Conservation (phyloP, 2,888 invertebrate species). For the Euphydryas editha region DNA sequence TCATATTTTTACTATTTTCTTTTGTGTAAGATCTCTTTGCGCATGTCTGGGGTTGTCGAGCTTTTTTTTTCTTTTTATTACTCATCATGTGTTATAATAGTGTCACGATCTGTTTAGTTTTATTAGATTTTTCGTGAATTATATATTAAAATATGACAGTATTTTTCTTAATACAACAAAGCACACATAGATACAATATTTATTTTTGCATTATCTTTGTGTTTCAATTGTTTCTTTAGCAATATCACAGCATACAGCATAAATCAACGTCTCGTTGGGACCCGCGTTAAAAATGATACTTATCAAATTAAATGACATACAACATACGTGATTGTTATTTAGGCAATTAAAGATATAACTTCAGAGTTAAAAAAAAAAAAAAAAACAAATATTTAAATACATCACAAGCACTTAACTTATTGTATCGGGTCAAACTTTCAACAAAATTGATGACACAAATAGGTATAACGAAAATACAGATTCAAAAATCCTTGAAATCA, state of each 20-base stretch:
- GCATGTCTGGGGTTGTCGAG: background rate
- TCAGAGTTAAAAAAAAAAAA: background rate
- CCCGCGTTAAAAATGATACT: too few relatives aligned
- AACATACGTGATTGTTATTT: too few relatives aligned
- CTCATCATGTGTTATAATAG: background rate
- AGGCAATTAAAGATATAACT: background rate
- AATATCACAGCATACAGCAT: too few relatives aligned
- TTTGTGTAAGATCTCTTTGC: background rate
- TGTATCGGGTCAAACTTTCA: slow-evolving; percentile 4
- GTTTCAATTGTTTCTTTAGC: too few relatives aligned
- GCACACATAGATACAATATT: too few relatives aligned
- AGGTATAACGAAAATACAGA: slow-evolving; percentile 1
- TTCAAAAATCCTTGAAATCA: slow-evolving; percentile 9
- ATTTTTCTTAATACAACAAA: too few relatives aligned
- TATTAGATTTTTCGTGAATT: too few relatives aligned
- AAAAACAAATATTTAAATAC: background rate
- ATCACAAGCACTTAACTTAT: background rate
- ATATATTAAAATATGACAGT: too few relatives aligned
- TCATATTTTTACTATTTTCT: slow-evolving; percentile 1
- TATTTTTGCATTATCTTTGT: too few relatives aligned
- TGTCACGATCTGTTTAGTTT: background rate
- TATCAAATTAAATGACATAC: too few relatives aligned
- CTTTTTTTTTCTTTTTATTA: background rate
- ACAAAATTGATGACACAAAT: slow-evolving; percentile 1
- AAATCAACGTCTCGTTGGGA: too few relatives aligned